Evolutionary conservation across 2,797 vertebrate species (phyloP).

Genomic region (Crenichthys baileyi): DNA sequence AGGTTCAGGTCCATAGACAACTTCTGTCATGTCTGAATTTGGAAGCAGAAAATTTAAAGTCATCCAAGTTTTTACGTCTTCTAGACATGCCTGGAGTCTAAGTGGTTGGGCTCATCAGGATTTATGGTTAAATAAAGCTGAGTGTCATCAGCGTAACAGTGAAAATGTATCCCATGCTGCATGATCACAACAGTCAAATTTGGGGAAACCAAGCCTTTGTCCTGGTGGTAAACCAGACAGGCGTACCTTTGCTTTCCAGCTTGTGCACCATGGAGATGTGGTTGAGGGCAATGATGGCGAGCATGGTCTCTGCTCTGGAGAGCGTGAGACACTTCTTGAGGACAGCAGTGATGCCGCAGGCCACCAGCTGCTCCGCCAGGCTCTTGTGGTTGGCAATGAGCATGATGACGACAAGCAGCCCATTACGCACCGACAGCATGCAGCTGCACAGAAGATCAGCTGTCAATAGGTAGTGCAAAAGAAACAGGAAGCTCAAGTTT

Average conservation of each 20-base stretch:
- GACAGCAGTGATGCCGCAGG: conserved; percentile 75
- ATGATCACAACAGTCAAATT: background rate
- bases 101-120: background rate
- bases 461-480: background rate
- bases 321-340: conserved; percentile 80
- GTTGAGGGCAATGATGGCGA: conserved; percentile 85
- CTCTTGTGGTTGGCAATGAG: conserved; percentile 87
- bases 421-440: conserved; percentile 84
- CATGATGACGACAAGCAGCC: conserved; percentile 88
- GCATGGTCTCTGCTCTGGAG: conserved; percentile 74
- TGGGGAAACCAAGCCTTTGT: background rate
- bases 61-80: too few species aligned
- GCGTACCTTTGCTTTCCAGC: conserved; percentile 80
- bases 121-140: background rate
- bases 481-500: accelerated
- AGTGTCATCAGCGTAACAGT: background rate
- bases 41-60: too few species aligned
- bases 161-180: background rate
- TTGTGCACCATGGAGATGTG: conserved; percentile 85
- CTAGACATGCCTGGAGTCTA: too few species aligned
- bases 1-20: too few species aligned
- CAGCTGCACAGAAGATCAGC: conserved; percentile 74
- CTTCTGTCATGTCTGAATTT: too few species aligned
- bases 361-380: conserved; percentile 88
- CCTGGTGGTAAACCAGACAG: too few species aligned